Evolutionary conservation across 2,888 invertebrate genomes (phyloP).

Genomic region (Conops quadrifasciatus): DNA sequence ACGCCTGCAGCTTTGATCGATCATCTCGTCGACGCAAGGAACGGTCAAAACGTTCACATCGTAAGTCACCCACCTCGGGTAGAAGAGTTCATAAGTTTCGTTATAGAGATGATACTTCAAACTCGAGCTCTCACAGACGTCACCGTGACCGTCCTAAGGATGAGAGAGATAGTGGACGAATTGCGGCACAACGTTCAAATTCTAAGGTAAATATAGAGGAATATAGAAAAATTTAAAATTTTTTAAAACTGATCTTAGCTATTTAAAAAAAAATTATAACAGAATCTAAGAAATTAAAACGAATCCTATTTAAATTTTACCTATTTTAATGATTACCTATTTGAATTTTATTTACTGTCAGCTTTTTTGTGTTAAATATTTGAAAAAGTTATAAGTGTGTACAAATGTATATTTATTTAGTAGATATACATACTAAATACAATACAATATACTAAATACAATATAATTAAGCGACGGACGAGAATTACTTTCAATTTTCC

Average conservation of each 20-base stretch:
- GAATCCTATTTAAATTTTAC: too few relatives aligned
- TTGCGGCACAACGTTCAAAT: conserved; percentile 60
- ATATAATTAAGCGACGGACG: too few relatives aligned
- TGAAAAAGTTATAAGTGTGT: too few relatives aligned
- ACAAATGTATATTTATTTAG: too few relatives aligned
- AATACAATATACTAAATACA: too few relatives aligned
- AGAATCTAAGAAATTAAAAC: conserved; percentile 9
- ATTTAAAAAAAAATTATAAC: conserved; percentile 15
- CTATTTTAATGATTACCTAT: too few relatives aligned
- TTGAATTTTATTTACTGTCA: too few relatives aligned
- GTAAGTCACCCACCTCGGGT: conserved; percentile 82
- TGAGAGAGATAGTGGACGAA: conserved; percentile 60
- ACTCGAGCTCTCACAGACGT: conserved; percentile 63
- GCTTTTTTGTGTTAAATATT: too few relatives aligned
- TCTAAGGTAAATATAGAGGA: conserved; percentile 61
- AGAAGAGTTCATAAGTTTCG: conserved; percentile 75
- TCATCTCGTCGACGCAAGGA: conserved; percentile 81
- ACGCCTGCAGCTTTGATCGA: conserved; percentile 68
- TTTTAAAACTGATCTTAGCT: conserved; percentile 45
- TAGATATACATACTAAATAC: too few relatives aligned
- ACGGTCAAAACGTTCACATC: conserved; percentile 85
- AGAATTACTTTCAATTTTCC: background rate
- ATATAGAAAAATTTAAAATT: too few relatives aligned
- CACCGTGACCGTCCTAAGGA: conserved; percentile 65
- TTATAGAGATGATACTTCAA: conserved; percentile 64